A percentile compares a stretch with the other conserved stretches of the same genome.
phyloP scores from a whole-genome alignment of 2,888 invertebrate species.

The Ashinkailepas kermadecensis region DNA sequence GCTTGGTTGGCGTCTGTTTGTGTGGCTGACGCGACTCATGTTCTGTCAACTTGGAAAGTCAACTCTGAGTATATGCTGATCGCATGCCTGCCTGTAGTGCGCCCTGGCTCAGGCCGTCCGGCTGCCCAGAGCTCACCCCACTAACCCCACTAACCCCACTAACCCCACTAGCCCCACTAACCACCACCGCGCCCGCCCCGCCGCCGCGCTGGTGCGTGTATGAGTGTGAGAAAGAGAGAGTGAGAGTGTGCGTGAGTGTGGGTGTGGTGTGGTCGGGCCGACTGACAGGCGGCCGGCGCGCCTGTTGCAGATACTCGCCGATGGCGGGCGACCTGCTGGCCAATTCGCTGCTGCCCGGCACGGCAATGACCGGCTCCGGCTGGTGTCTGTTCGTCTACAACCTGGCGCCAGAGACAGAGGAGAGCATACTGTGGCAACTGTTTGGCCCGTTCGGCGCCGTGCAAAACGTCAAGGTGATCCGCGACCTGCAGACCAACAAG shows the following conservation, averaged over 20 bases:
- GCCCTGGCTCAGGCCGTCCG: background rate
- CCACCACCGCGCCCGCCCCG: no score
- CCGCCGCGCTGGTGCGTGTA: no score
- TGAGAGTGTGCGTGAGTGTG: slow-evolving; percentile 22
- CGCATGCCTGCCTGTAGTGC: background rate
- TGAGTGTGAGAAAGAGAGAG: no score
- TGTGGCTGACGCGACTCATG: background rate
- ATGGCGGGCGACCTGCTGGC: slow-evolving; percentile 69
- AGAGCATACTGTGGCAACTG: slow-evolving; percentile 84
- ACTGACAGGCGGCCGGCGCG: slow-evolving; percentile 26
- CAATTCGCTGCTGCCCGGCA: slow-evolving; percentile 73
- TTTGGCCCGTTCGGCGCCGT: slow-evolving; percentile 97
- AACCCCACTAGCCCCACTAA: background rate
- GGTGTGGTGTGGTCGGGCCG: slow-evolving; percentile 15
- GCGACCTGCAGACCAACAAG: slow-evolving; percentile 90
- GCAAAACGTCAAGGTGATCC: slow-evolving; percentile 91
- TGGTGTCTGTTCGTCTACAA: slow-evolving; percentile 93
- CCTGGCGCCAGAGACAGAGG: slow-evolving; percentile 83
- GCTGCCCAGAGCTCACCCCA: no score
- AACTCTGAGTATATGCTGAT: background rate
- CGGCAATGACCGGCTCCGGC: slow-evolving; percentile 62
- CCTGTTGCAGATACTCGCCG: slow-evolving; percentile 61
- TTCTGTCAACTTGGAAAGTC: no score
- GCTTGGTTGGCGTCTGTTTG: background rate
- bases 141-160: background rate